Percentiles rank a stretch among this genome's conserved stretches.
phyloP scores from a whole-genome alignment of 64 coral and sea anemone genomes.

The Pachyseris speciosa region DNA sequence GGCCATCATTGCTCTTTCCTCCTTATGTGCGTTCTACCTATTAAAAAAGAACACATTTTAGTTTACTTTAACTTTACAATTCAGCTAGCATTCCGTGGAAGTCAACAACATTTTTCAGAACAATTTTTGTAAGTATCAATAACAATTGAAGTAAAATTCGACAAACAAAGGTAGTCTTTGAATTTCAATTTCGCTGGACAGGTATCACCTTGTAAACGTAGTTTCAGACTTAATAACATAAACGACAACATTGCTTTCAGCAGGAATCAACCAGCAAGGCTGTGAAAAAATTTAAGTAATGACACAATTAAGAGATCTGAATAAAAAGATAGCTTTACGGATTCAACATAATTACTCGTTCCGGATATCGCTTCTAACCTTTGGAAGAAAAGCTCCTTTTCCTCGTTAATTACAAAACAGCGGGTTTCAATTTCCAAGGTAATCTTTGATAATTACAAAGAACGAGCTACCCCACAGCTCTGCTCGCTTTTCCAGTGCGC shows the following conservation, averaged over 20 bases:
- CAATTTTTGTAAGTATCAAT: background rate
- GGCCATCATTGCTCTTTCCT: too few species aligned
- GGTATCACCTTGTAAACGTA: background rate
- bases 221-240: background rate
- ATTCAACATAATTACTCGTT: background rate
- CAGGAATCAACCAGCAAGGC: background rate
- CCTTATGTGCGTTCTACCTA: too few species aligned
- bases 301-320: background rate
- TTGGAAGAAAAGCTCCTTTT: background rate
- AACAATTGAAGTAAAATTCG: background rate
- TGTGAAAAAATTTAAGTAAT: background rate
- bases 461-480: background rate
- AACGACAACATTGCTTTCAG: background rate
- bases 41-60: too few species aligned
- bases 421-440: constrained; percentile 39
- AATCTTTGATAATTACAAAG: constrained; percentile 8
- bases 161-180: background rate
- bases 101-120: background rate
- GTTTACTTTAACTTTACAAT: too few species aligned
- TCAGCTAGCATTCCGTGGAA: too few species aligned
- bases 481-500: background rate
- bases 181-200: background rate
- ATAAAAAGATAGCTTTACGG: background rate
- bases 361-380: background rate
- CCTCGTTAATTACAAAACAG: constrained; percentile 35